These are phyloP conservation scores for Enoplosus armatus DNA, from an alignment of 2,797 vertebrate genomes.

Conservation along the genomic window DNA sequence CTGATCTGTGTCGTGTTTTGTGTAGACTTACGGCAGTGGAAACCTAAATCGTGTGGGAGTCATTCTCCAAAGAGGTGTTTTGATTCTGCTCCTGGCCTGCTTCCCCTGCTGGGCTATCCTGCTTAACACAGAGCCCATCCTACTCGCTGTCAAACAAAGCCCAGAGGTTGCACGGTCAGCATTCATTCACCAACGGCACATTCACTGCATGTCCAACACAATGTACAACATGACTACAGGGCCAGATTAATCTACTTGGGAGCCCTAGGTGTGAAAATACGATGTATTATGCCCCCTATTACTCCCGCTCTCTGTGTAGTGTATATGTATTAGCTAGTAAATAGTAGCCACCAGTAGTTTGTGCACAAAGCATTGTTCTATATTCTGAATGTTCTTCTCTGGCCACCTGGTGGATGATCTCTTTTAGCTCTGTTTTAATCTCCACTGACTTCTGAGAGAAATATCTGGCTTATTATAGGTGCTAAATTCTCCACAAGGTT, in stretches of 20 bases:
- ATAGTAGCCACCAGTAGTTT: not conserved
- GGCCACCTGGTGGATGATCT: too few relatives aligned
- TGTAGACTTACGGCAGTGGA: conserved; percentile 85
- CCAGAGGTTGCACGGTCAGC: conserved; percentile 85
- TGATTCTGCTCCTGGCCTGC: conserved; percentile 79
- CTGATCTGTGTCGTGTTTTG: not conserved
- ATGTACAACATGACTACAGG: not conserved
- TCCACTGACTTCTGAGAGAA: too few relatives aligned
- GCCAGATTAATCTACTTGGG: not conserved
- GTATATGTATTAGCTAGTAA: not conserved
- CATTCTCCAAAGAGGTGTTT: conserved; percentile 85
- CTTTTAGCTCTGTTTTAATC: too few relatives aligned
- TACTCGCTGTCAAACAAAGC: conserved; percentile 81
- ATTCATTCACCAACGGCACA: not conserved
- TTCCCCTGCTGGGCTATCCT: conserved; percentile 91
- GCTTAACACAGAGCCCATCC: conserved; percentile 85
- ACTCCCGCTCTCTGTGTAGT: not conserved
- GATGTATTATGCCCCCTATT: not conserved
- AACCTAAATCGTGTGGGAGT: conserved; percentile 88
- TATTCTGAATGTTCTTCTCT: too few relatives aligned
- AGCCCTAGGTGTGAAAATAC: not conserved
- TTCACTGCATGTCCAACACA: conserved; percentile 58
- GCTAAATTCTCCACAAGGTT: too few relatives aligned
- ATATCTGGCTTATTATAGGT: too few relatives aligned
- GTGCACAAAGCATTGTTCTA: not conserved